Evolutionary conservation across 2,797 vertebrate genomes (phyloP).

Genomic region (Ptychobarbus kaznakovi): DNA sequence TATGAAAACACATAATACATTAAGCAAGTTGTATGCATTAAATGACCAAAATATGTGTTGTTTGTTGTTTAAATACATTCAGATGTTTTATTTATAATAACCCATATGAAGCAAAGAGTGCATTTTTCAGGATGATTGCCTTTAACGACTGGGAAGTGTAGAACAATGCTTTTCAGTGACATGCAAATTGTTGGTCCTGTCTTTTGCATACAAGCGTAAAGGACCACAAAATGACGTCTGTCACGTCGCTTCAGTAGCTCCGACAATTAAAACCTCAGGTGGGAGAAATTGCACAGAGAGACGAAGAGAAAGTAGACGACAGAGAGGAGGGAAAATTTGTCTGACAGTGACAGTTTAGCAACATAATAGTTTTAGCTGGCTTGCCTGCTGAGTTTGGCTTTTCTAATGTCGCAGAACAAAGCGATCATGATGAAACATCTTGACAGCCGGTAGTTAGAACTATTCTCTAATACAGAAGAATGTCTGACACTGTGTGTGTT

Average conservation of each 20-base stretch:
- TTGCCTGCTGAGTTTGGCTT: conserved; percentile 38
- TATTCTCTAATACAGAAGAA: background rate
- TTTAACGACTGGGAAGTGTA: conserved; percentile 45
- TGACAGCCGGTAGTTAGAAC: conserved; percentile 16
- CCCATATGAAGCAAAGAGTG: conserved; percentile 4
- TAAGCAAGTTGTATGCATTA: background rate
- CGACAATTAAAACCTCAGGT: conserved; percentile 61
- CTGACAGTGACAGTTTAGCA: conserved; percentile 39
- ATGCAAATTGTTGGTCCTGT: conserved; percentile 56
- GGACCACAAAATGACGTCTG: conserved; percentile 54
- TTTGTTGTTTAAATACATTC: background rate
- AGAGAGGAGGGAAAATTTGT: conserved; percentile 15
- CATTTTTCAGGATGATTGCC: conserved; percentile 48
- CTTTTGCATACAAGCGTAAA: conserved; percentile 58
- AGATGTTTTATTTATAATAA: background rate
- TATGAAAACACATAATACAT: background rate
- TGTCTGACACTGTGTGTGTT: conserved; percentile 14
- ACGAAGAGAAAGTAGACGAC: conserved; percentile 1
- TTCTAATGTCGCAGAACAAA: conserved; percentile 29
- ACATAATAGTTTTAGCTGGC: conserved; percentile 43
- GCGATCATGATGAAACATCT: conserved; percentile 8
- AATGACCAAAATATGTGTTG: background rate
- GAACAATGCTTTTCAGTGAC: conserved; percentile 48
- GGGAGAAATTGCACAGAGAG: conserved; percentile 29
- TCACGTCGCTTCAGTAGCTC: conserved; percentile 41